A percentile compares a stretch with the other conserved stretches of the same genome.
These are phyloP conservation scores for Myotis findleyi DNA, from an alignment of 2,797 vertebrate genomes.

Conservation along the genomic window DNA sequence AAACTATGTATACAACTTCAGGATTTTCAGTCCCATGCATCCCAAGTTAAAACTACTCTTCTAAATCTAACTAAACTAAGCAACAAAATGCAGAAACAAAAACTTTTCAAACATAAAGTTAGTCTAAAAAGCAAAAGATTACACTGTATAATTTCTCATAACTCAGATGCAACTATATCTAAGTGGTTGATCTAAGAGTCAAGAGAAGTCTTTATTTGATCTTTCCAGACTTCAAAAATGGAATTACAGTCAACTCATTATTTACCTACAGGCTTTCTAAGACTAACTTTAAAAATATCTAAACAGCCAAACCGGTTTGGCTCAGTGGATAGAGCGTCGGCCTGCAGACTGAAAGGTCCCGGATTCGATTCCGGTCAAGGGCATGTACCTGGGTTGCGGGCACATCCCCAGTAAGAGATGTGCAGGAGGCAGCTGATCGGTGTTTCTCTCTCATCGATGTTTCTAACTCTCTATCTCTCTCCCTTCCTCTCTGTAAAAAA, in stretches of 20 bases:
- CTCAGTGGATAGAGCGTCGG: too few relatives aligned
- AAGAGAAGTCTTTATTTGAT: background rate
- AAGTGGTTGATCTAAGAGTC: background rate
- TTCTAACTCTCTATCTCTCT: too few relatives aligned
- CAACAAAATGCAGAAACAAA: constrained; percentile 47
- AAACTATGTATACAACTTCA: background rate
- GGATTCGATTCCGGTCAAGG: too few relatives aligned
- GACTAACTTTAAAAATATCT: constrained; percentile 2
- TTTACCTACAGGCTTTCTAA: constrained; percentile 8
- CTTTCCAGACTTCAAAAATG: constrained; percentile 35
- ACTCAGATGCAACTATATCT: background rate
- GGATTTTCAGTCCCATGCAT: background rate
- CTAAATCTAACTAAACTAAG: constrained; percentile 51
- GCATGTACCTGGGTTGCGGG: too few relatives aligned
- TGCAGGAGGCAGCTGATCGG: too few relatives aligned
- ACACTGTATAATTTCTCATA: background rate
- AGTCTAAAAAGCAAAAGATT: constrained; percentile 33
- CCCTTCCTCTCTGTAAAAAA: too few relatives aligned
- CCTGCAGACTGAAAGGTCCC: too few relatives aligned
- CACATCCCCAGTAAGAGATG: too few relatives aligned
- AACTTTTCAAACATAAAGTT: background rate
- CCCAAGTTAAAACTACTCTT: constrained; percentile 22
- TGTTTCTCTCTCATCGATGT: too few relatives aligned
- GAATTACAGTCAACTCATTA: constrained; percentile 24
- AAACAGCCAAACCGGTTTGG: background rate